These are phyloP conservation scores for Callipepla squamata DNA, from an alignment of 2,113 vertebrate species.

Conservation along the genomic window DNA sequence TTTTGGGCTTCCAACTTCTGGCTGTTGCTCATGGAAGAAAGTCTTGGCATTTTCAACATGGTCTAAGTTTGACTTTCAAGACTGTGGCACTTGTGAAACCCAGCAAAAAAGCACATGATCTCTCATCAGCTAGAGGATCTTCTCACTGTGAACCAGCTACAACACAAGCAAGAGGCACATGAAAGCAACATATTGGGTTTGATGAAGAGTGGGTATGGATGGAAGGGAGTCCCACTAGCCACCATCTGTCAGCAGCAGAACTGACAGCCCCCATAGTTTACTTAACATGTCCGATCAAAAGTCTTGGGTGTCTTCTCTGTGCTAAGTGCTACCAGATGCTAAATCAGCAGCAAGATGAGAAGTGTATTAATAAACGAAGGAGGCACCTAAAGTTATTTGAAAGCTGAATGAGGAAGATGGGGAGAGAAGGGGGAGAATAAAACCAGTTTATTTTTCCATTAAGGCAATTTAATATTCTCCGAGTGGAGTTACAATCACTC, in stretches of 20 bases:
- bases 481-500: background rate
- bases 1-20: background rate
- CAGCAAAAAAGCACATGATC: accelerated
- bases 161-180: background rate
- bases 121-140: background rate
- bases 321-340: constrained; percentile 61
- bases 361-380: constrained; percentile 56
- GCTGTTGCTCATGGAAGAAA: background rate
- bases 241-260: constrained; percentile 27
- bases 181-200: background rate
- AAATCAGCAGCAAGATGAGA: constrained; percentile 59
- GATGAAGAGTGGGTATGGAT: background rate
- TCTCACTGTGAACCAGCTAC: background rate
- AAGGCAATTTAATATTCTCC: constrained; percentile 52
- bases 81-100: background rate
- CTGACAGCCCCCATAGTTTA: background rate
- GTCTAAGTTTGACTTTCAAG: background rate
- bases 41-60: background rate
- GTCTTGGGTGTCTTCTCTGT: constrained; percentile 38
- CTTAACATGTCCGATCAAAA: constrained; percentile 63
- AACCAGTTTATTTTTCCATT: constrained; percentile 65
- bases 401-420: constrained; percentile 35
- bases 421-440: constrained; percentile 33
- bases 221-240: background rate
- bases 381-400: constrained; percentile 43